phyloP scores from a whole-genome alignment of 2,113 vertebrate species.

The Mesocricetus auratus region DNA sequence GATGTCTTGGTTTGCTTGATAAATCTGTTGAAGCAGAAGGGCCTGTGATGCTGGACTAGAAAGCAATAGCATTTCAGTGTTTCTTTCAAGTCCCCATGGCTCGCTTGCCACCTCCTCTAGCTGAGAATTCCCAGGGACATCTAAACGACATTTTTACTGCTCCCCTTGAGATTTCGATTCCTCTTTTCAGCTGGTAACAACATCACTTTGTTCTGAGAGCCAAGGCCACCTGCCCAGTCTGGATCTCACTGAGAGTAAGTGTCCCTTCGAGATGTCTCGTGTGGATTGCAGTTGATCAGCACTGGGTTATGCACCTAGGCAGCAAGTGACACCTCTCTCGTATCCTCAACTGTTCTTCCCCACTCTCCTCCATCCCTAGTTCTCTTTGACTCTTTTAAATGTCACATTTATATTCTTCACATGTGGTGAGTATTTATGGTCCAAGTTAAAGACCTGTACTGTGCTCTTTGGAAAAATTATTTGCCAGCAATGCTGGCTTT shows the following conservation, averaged over 20 bases:
- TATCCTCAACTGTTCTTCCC: neutral
- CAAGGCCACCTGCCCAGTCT: neutral
- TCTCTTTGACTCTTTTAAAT: conserved; percentile 18
- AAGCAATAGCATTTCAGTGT: neutral
- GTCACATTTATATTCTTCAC: conserved; percentile 32
- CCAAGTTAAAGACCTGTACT: conserved; percentile 13
- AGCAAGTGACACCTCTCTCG: neutral
- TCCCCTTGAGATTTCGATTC: neutral
- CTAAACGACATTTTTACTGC: neutral
- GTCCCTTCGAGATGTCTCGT: neutral
- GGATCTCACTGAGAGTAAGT: neutral
- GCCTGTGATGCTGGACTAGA: neutral
- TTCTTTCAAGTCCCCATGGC: neutral
- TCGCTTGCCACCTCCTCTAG: neutral
- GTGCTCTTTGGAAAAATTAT: conserved; percentile 50
- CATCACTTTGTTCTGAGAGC: neutral
- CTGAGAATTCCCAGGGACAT: neutral
- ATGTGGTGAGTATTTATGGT: conserved; percentile 56
- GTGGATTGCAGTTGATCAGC: neutral
- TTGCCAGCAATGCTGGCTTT: conserved; percentile 51
- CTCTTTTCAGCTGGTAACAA: neutral
- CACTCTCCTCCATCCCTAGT: neutral
- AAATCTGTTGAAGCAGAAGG: neutral
- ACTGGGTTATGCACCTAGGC: neutral
- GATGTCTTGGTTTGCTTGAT: neutral